Evolutionary conservation across 2,888 invertebrate species (phyloP), one percentile per base, ranked within the genome.

Genomic region (Folsomia manolachei): DNA sequence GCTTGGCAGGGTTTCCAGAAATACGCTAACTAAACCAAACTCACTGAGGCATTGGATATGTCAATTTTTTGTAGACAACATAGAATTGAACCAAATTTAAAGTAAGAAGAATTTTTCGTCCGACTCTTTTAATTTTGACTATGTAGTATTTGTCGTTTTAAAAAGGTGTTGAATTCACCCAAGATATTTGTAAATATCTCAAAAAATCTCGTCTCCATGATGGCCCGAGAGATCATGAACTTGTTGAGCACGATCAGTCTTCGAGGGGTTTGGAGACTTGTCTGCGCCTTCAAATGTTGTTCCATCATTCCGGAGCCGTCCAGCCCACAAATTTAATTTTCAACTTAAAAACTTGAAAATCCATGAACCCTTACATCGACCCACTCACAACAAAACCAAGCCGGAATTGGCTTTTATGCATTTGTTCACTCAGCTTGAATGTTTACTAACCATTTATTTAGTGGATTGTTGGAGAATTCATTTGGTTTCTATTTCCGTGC

Each of bases 311-410:
- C n/a, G 56, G 71, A 71, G 71, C 71, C 71, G 63, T 25, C 62
- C 63, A 61, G 63, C 71, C 71, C 68, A 67, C 71, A 71, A 71
- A 71, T 71, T 71, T 68, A 39, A 56, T 56, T n/a, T 67, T 56
- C 60, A 26, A 24, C 24, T 53, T 60, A 11, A 62, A 23, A 62
- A 56, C 39, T 4, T 39, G 39, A 14, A 39, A 39, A 39, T 39
- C 39, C 14, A 39, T 39, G 39, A 39, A 39, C 39, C 39, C 39
- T 39, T n/a, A n/a, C n/a, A n/a, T 39, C 39, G 39, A 14, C 39
- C 14, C 39, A 39, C n/a, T n/a, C n/a, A n/a, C n/a, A n/a, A n/a
- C n/a, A n/a, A n/a, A n/a, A 39, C 7, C 39, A 39, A 39, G 7
- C 39, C 14, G 39, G 39, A 9, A 39, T 39, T 39, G 39, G 39